Base-by-base conservation (phyloP, 2,888 invertebrate genomes). In the Oconnorella tubifera region DNA sequence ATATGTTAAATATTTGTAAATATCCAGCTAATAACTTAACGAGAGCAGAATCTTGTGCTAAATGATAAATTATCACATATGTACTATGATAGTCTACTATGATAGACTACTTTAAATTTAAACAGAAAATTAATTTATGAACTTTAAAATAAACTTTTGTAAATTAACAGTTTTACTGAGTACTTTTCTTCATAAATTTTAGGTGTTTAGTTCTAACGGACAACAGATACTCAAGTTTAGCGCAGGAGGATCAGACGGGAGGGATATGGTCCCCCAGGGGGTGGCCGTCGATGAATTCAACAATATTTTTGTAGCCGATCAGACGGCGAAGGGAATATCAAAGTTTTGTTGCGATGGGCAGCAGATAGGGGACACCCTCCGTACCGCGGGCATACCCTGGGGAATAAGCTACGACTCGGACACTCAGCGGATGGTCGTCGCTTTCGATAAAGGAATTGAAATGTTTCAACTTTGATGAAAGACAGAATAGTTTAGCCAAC, bases 271-370 rank as follows among this genome's bases (percentile, higher is more conserved):
- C 6, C 68, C 68, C 0, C 62, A 65, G 49, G 68, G 68, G 2
- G 66, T 68, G 29, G 62, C 60, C n/a, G 63, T 65, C 0, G 65
- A 64, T 33, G 51, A 59, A 29, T 19, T 1, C 14, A 64, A 65
- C 57, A 56, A 67, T 60, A 68, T 68, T 55, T 48, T 68, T 31
- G 65, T 68, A 33, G 64, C 67, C 3, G 68, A 68, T 31, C 64
- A 67, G 60, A 64, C 66, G 19, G 59, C 33, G 14, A 25, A 33
- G 33, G 40, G 40, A 1, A 63, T 68, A 3, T 40, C 33, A 10
- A 55, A 64, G 60, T 65, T 59, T 59, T 49, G 56, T 10, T 29
- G 56, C n/a, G 62, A 67, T n/a, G 66, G 68, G 3, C 53, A 56
- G 49, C 62, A 63, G 40, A 58, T 68, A 0, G 61, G 53, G 19